A percentile compares a stretch with the other conserved stretches of the same genome.
phyloP scores from a whole-genome alignment of 2,888 invertebrate species.

The Morinoia aosen region DNA sequence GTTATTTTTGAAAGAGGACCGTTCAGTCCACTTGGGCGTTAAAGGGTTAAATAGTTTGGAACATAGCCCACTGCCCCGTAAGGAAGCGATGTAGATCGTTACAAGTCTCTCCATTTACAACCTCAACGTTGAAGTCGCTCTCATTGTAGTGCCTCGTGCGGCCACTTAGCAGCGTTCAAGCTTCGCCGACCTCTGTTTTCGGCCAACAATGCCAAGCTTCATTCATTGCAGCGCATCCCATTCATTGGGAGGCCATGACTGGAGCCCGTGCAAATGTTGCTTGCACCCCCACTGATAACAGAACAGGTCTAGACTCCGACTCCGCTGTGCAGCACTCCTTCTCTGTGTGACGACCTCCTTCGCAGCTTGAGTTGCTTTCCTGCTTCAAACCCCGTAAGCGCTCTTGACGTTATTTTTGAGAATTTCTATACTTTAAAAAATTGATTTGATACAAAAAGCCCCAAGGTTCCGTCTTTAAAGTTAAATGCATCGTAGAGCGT shows the following conservation, averaged over 20 bases:
- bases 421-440: too few relatives aligned
- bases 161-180: not conserved
- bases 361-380: not conserved
- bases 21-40: too few relatives aligned
- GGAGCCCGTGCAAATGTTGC: slow-evolving; percentile 14
- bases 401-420: too few relatives aligned
- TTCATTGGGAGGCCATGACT: slow-evolving; percentile 39
- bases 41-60: too few relatives aligned
- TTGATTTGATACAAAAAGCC: too few relatives aligned
- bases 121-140: not conserved
- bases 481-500: too few relatives aligned
- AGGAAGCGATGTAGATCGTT: not conserved
- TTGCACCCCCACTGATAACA: not conserved
- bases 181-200: not conserved
- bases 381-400: too few relatives aligned
- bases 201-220: slow-evolving; percentile 31
- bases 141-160: not conserved
- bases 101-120: not conserved
- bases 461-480: too few relatives aligned
- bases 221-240: slow-evolving; percentile 41
- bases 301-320: not conserved
- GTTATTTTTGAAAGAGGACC: too few relatives aligned
- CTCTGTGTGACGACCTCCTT: not conserved
- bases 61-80: too few relatives aligned
- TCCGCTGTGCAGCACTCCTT: not conserved